Conservation (phyloP, 2,113 vertebrate species). For the Hirundichthys speculiger region DNA sequence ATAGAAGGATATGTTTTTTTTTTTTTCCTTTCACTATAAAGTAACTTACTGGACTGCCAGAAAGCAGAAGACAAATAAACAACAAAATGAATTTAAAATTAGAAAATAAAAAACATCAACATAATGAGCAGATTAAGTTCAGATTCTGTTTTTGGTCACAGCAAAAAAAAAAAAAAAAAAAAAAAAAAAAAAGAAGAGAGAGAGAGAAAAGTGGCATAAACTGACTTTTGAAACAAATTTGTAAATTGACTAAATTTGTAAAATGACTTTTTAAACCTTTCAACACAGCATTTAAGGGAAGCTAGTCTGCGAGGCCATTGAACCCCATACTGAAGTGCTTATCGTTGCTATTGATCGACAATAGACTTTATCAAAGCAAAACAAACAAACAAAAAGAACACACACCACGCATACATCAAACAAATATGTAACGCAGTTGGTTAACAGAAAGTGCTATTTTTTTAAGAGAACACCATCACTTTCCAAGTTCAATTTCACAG, state of each 20-base stretch:
- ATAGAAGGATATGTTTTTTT: slow-evolving; percentile 89
- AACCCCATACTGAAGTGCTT: slow-evolving; percentile 88
- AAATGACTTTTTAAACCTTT: slow-evolving; percentile 47
- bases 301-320: slow-evolving; percentile 58
- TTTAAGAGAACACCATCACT: slow-evolving; percentile 77
- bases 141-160: slow-evolving; percentile 86
- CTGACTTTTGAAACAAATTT: slow-evolving; percentile 21
- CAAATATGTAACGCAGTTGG: slow-evolving; percentile 82
- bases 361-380: slow-evolving; percentile 69
- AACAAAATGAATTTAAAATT: slow-evolving; percentile 61
- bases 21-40: slow-evolving; percentile 84
- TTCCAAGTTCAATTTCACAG: slow-evolving; percentile 86
- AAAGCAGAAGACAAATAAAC: slow-evolving; percentile 87
- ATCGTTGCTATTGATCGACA: slow-evolving; percentile 83
- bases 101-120: slow-evolving; percentile 62
- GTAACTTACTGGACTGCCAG: slow-evolving; percentile 84
- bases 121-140: slow-evolving; percentile 70
- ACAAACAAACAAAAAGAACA: slow-evolving; percentile 36
- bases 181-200: background rate
- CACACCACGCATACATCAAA: slow-evolving; percentile 76
- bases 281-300: slow-evolving; percentile 51
- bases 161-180: slow-evolving; percentile 75
- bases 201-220: no score
- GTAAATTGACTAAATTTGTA: slow-evolving; percentile 25
- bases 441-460: slow-evolving; percentile 87